Evolutionary conservation across 2,113 vertebrate species (phyloP).

Genomic region (Phocoena phocoena): DNA sequence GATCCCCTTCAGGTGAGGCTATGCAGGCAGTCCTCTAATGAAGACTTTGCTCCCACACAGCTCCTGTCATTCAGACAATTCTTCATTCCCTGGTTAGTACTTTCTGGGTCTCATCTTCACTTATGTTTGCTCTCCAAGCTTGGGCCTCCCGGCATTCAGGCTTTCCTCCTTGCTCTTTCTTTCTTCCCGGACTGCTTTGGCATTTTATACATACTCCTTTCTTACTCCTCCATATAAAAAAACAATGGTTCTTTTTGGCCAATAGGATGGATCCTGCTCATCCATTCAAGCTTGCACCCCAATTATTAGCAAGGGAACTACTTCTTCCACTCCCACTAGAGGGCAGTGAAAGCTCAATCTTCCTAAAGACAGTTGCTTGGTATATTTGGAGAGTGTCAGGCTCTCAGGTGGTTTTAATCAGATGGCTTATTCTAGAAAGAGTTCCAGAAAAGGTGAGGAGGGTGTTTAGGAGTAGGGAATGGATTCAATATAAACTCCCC

Average conservation of each 20-base stretch:
- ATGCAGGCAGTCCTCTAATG: background rate
- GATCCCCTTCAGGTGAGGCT: background rate
- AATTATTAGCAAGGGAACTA: background rate
- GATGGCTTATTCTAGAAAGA: background rate
- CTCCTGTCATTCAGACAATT: background rate
- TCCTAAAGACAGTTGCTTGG: background rate
- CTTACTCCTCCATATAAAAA: background rate
- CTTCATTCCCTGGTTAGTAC: background rate
- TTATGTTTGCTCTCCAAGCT: background rate
- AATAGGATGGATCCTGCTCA: background rate
- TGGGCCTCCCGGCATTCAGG: background rate
- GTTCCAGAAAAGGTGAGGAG: background rate
- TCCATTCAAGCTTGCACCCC: background rate
- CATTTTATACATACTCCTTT: background rate
- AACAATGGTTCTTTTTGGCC: background rate
- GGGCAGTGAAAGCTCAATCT: slow-evolving; percentile 30
- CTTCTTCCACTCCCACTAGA: background rate
- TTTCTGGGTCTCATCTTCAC: background rate
- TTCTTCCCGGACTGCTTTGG: background rate
- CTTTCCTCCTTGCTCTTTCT: background rate
- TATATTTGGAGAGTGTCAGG: too few relatives aligned
- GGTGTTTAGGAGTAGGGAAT: background rate
- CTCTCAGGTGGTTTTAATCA: background rate
- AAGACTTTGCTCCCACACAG: background rate
- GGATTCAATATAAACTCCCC: background rate